Conservation (phyloP, 2,888 invertebrate species). For the Aleiodes testaceus region DNA sequence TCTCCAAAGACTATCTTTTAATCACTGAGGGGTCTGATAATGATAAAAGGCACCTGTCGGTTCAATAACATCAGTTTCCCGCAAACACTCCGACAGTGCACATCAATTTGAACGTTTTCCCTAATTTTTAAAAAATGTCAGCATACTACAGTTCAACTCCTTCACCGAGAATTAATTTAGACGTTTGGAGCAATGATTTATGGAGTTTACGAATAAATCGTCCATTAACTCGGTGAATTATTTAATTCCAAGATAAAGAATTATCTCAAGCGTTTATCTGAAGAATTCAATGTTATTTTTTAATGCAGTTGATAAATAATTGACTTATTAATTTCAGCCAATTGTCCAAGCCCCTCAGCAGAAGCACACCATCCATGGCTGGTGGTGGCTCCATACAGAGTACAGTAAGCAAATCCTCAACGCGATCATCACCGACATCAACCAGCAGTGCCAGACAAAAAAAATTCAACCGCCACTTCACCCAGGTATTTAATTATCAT, state of each 20-base stretch:
- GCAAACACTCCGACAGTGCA: no score
- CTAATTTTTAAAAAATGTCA: background rate
- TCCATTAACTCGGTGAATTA: slow-evolving; percentile 1
- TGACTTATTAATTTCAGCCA: slow-evolving; percentile 61
- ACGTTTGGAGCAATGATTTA: slow-evolving; percentile 60
- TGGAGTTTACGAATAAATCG: slow-evolving; percentile 52
- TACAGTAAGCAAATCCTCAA: slow-evolving; percentile 65
- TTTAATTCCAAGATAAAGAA: background rate
- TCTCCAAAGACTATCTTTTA: no score
- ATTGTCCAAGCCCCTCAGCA: slow-evolving; percentile 72
- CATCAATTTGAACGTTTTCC: no score
- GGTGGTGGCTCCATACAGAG: slow-evolving; percentile 66
- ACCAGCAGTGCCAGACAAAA: slow-evolving; percentile 87
- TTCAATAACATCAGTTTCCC: no score
- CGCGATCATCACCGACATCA: slow-evolving; percentile 72
- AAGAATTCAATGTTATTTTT: background rate
- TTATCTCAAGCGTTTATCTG: background rate
- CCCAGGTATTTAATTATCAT: slow-evolving; percentile 73
- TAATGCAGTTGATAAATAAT: slow-evolving; percentile 9
- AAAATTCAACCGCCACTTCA: slow-evolving; percentile 92
- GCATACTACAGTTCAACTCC: slow-evolving; percentile 7
- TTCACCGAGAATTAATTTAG: slow-evolving; percentile 32
- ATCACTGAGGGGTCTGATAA: no score
- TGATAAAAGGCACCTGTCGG: no score
- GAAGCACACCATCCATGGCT: slow-evolving; percentile 72